Percentiles rank a stretch among this genome's conserved stretches.
These are phyloP conservation scores for Todus mexicanus DNA, from an alignment of 2,797 vertebrate species.

Conservation along the genomic window DNA sequence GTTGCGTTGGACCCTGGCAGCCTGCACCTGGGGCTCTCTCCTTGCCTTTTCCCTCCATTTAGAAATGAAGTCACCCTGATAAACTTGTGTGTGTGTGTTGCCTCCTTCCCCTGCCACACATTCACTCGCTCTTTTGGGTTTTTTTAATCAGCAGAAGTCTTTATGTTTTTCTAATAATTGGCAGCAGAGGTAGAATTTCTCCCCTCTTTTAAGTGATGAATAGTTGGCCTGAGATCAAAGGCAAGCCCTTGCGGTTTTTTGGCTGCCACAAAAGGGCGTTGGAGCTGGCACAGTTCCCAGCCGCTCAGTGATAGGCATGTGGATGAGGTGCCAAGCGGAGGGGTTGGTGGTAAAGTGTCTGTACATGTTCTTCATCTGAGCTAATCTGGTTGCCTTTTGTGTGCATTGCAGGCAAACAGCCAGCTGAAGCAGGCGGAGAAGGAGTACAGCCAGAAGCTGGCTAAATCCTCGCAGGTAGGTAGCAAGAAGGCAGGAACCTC, in stretches of 20 bases:
- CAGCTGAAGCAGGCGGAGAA: slow-evolving; percentile 88
- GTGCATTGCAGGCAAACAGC: slow-evolving; percentile 84
- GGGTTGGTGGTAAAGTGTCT: slow-evolving; percentile 79
- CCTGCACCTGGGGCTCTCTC: neutral
- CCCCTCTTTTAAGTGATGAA: slow-evolving; percentile 89
- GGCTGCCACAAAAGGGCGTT: slow-evolving; percentile 81
- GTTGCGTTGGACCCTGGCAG: neutral
- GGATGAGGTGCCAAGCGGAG: slow-evolving; percentile 80
- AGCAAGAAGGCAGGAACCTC: neutral
- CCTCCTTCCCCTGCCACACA: neutral
- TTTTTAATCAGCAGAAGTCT: slow-evolving; percentile 75
- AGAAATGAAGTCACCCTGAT: slow-evolving; percentile 27
- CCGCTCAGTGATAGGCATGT: slow-evolving; percentile 74
- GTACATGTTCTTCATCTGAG: slow-evolving; percentile 70
- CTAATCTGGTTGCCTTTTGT: slow-evolving; percentile 74
- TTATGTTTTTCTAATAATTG: slow-evolving; percentile 89
- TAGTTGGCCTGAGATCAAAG: slow-evolving; percentile 91
- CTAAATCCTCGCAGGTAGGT: slow-evolving; percentile 85
- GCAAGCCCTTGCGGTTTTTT: slow-evolving; percentile 76
- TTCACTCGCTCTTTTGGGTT: neutral
- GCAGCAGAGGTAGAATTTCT: slow-evolving; percentile 81
- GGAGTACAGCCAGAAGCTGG: slow-evolving; percentile 85
- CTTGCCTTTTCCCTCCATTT: neutral
- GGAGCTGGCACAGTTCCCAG: slow-evolving; percentile 79
- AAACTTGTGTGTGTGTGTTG: neutral